Percentiles rank a stretch among this genome's conserved stretches.
phyloP scores from a whole-genome alignment of 2,113 vertebrate genomes.

The Mus musculus region DNA sequence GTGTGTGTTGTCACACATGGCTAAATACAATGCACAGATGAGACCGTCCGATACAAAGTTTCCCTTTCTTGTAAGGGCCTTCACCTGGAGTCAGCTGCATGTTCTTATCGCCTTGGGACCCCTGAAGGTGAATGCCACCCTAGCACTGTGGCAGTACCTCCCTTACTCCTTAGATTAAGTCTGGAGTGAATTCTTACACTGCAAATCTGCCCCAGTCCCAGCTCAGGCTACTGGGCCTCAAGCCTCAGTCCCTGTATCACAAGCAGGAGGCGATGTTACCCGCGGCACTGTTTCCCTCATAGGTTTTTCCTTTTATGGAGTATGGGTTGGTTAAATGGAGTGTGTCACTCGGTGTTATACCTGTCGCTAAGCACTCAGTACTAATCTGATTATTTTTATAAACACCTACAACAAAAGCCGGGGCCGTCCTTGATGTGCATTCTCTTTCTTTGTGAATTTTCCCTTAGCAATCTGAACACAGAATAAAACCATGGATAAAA shows the following conservation, averaged over 20 bases:
- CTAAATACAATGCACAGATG: background rate
- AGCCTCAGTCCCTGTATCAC: background rate
- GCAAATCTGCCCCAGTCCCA: background rate
- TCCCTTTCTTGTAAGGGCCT: background rate
- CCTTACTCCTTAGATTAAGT: background rate
- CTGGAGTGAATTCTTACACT: background rate
- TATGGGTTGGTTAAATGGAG: background rate
- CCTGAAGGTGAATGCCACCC: no score
- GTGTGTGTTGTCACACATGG: background rate
- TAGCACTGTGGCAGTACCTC: background rate
- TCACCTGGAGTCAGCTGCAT: background rate
- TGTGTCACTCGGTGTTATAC: background rate
- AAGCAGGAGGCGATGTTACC: background rate
- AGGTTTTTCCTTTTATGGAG: no score
- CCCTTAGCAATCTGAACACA: background rate
- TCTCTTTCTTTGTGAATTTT: background rate
- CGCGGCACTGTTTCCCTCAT: background rate
- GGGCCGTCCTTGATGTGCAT: background rate
- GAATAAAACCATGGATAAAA: slow-evolving; percentile 51
- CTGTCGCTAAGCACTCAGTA: background rate
- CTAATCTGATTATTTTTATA: background rate
- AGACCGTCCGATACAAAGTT: background rate
- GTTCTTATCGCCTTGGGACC: background rate
- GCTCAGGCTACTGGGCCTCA: background rate
- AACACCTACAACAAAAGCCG: background rate